Conservation (phyloP, 2,797 vertebrate genomes). For the Rhinella marina region DNA sequence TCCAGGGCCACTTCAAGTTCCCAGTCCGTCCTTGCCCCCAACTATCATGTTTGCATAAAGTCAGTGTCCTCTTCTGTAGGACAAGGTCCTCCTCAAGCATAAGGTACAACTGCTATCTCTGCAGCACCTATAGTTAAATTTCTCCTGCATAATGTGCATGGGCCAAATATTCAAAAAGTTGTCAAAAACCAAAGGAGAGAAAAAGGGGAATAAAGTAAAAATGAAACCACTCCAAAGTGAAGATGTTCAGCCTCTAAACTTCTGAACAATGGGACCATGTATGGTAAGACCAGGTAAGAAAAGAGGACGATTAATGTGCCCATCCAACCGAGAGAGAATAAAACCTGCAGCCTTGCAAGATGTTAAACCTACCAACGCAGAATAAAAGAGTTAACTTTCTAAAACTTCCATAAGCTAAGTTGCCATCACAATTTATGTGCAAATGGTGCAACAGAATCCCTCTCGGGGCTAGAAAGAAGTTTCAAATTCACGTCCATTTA, state of each 20-base stretch:
- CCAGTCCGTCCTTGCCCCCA: no score
- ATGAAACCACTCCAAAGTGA: neutral
- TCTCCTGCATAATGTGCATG: neutral
- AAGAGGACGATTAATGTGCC: neutral
- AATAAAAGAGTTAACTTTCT: slow-evolving; percentile 43
- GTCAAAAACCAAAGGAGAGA: neutral
- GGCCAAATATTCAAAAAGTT: neutral
- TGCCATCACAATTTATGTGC: slow-evolving; percentile 61
- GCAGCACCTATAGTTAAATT: neutral
- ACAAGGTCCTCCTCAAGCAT: no score
- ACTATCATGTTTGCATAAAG: no score
- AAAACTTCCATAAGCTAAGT: slow-evolving; percentile 42
- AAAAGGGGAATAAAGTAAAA: neutral
- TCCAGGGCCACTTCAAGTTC: no score
- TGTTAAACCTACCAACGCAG: neutral
- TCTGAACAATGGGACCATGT: no score
- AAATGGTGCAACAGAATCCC: slow-evolving; percentile 60
- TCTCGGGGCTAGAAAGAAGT: slow-evolving; percentile 46
- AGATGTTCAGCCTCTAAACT: neutral
- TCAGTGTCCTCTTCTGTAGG: no score
- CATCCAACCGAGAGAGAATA: neutral
- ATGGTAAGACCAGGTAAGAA: no score
- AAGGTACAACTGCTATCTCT: no score
- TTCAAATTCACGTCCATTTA: slow-evolving; percentile 59
- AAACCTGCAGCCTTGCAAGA: slow-evolving; percentile 7